Percentiles rank a stretch among this genome's conserved stretches.
These are phyloP conservation scores for Saimiri boliviensis DNA, from an alignment of 2,113 vertebrate genomes.

Conservation along the genomic window DNA sequence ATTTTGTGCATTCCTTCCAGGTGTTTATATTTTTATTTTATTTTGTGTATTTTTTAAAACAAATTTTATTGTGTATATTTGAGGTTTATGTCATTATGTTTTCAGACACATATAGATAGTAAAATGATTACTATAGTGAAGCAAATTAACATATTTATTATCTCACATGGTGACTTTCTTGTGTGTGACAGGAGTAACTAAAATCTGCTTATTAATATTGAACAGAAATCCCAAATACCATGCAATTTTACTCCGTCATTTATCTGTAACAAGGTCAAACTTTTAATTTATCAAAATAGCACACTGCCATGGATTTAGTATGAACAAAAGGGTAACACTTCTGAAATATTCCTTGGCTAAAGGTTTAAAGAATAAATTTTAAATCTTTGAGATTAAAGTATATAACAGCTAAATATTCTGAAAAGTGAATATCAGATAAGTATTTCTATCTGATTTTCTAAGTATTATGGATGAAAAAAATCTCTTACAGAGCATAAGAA, in stretches of 20 bases:
- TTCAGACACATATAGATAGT: neutral
- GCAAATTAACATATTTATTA: neutral
- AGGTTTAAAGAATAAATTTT: neutral
- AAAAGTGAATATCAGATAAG: slow-evolving; percentile 18
- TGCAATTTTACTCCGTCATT: neutral
- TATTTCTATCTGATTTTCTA: neutral
- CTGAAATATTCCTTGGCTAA: neutral
- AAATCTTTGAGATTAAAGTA: neutral
- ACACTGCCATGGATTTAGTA: neutral
- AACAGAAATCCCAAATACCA: neutral
- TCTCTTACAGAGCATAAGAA: neutral
- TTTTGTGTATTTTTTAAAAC: neutral
- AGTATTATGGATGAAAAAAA: neutral
- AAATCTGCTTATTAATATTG: neutral
- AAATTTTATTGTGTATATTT: neutral
- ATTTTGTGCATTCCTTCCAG: neutral
- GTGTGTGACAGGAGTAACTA: neutral
- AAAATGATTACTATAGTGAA: neutral
- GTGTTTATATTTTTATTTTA: neutral
- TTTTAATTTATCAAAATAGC: neutral
- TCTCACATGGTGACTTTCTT: neutral
- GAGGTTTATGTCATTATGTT: neutral
- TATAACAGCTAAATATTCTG: slow-evolving; percentile 15
- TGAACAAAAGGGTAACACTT: neutral
- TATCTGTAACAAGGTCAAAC: neutral